Conservation (phyloP, 2,797 vertebrate genomes). For the Buceros bicornis region DNA sequence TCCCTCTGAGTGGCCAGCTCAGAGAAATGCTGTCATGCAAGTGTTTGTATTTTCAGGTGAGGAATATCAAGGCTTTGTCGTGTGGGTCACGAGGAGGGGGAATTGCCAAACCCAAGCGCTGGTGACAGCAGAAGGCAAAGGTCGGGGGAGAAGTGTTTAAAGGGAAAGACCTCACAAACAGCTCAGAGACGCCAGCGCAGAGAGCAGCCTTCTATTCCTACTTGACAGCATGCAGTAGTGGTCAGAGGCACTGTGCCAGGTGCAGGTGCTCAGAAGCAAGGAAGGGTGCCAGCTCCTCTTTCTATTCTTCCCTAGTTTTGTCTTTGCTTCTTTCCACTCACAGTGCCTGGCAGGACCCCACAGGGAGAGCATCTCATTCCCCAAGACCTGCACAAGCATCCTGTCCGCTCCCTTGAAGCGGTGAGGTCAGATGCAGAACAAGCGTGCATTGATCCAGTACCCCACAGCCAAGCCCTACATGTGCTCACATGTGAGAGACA, state of each 20-base stretch:
- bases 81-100: neutral
- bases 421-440: neutral
- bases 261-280: neutral
- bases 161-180: neutral
- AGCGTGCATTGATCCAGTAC: accelerated
- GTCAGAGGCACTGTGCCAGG: neutral
- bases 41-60: neutral
- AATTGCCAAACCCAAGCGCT: neutral
- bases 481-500: accelerated
- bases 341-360: neutral
- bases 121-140: neutral
- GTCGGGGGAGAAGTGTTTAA: neutral
- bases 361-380: neutral
- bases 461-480: neutral
- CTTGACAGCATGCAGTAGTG: accelerated
- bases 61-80: neutral
- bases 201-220: neutral
- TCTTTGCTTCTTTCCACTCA: neutral
- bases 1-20: neutral
- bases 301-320: neutral
- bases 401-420: neutral
- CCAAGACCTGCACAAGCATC: neutral
- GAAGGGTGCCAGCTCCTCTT: neutral
- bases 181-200: neutral
- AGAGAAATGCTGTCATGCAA: accelerated